Evolutionary conservation across 2,113 vertebrate species (phyloP).

Genomic region (Redunca redunca): DNA sequence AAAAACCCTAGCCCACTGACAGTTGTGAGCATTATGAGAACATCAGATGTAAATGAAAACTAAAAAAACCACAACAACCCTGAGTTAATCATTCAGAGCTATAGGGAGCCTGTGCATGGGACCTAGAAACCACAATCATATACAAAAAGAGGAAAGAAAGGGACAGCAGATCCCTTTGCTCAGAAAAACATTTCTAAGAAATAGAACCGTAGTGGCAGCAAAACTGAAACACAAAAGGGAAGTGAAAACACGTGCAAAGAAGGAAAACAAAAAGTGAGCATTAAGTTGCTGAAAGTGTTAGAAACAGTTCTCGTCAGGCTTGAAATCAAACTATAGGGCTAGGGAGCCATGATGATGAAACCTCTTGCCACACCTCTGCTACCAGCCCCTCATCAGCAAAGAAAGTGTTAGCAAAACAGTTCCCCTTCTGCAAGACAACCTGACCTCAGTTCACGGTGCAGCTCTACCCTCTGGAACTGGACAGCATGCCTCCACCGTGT

Average conservation of each 20-base stretch:
- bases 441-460: neutral
- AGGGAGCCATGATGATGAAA: neutral
- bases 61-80: neutral
- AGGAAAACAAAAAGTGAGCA: neutral
- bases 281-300: neutral
- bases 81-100: neutral
- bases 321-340: neutral
- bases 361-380: neutral
- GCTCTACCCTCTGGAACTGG: neutral
- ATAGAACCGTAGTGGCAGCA: neutral
- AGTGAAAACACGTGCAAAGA: neutral
- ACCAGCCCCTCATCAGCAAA: neutral
- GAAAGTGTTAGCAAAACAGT: neutral
- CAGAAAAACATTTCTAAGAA: slow-evolving; percentile 3
- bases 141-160: neutral
- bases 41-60: neutral
- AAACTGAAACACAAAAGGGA: neutral
- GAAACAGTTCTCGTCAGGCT: neutral
- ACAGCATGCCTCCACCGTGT: fast-evolving
- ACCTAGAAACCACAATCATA: neutral
- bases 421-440: neutral
- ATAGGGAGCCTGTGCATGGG: neutral
- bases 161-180: neutral
- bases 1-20: neutral
- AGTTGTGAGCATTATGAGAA: neutral